Evolutionary conservation across 2,797 vertebrate species (phyloP).

Genomic region (Amazona ochrocephala): DNA sequence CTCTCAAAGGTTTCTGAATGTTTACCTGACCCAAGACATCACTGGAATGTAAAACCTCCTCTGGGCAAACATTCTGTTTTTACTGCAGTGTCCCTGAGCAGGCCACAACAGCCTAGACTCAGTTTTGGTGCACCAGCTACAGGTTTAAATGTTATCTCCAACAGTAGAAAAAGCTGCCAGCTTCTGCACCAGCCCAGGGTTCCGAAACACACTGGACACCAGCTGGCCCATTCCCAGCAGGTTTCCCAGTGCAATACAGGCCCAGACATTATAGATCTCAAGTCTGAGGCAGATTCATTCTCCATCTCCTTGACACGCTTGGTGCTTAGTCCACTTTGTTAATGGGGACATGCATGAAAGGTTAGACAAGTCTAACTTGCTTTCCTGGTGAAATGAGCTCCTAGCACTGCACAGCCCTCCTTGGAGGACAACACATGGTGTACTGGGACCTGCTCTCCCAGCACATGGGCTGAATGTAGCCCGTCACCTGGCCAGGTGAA

Average conservation of each 20-base stretch:
- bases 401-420: neutral
- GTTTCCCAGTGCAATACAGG: neutral
- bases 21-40: neutral
- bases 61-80: neutral
- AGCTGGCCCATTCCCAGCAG: neutral
- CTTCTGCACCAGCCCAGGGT: neutral
- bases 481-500: neutral
- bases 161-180: neutral
- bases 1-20: neutral
- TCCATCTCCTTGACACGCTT: neutral
- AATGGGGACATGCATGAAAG: neutral
- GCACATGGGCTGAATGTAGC: neutral
- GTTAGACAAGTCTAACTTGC: neutral
- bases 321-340: neutral
- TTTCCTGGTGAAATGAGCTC: neutral
- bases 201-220: accelerated
- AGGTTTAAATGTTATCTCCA: neutral
- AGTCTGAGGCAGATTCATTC: neutral
- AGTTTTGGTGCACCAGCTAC: neutral
- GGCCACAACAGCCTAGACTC: neutral
- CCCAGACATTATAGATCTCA: neutral
- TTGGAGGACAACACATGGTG: accelerated
- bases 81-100: neutral
- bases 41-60: neutral
- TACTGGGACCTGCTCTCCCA: no score